Base-by-base conservation (phyloP, 2,797 vertebrate species). In the Numenius phaeopus region DNA sequence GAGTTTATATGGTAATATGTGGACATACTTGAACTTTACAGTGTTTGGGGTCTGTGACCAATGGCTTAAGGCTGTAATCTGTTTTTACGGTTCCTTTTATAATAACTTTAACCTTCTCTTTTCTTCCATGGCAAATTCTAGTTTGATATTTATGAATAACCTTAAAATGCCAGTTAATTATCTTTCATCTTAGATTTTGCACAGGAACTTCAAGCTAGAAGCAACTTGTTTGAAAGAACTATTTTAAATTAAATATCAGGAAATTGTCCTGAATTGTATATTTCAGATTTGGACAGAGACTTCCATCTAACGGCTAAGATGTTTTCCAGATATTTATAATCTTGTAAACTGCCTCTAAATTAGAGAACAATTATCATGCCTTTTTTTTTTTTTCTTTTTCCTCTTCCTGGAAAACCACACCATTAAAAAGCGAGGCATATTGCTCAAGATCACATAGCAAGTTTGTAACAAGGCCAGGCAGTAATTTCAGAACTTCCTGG, bases 101-200 rank as follows among this genome's bases (percentile, higher is more conserved):
- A 65, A 46, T 67, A 77, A 42, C n/a, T 73, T 91, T 57, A 83
- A 75, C 64, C 71, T 80, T 95, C 19, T 87, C 27, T 84, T 73
- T 69, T 83, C 19, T 79, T 70, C 57, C 7, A 3, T 47, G 52
- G 14, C 65, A 64, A 61, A 49, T 92, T 85, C 17, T 67, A 52
- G 39, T 65, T 92, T 89, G 80, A 34, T 95, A 73, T 87, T 96
- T 94, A 67, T 94, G 32, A 78, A 57, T 92, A 96, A 91, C 39
- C 67, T 90, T 77, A 94, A 92, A 97, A 89, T 80, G 57, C 37
- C 67, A 80, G 52, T 77, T 84, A 91, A 76, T 91, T 90, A 61
- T 71, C n/a, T 82, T 88, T 93, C 57, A 37, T 77, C n/a, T 85
- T 77, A 77, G 64, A 39, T 71, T 83, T 92, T 88, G 32, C 50